Evolutionary conservation across 2,888 invertebrate genomes (phyloP).

Genomic region (Plebejus melissa): DNA sequence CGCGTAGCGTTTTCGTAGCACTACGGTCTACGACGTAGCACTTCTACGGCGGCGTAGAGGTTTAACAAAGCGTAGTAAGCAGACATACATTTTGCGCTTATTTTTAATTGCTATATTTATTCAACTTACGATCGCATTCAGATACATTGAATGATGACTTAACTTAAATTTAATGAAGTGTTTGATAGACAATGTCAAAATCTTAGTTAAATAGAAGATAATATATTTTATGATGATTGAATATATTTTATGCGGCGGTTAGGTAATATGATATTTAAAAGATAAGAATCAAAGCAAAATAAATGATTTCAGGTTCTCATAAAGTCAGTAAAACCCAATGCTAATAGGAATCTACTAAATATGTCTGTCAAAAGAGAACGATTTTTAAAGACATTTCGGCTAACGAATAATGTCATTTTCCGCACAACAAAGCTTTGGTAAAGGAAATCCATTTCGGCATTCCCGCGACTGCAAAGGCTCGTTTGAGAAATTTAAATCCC

Average conservation of each 20-base stretch:
- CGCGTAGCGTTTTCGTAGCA: neutral
- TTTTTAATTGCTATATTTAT: too few relatives aligned
- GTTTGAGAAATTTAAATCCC: slow-evolving; percentile 7
- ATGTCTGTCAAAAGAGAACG: slow-evolving; percentile 3
- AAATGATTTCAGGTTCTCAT: neutral
- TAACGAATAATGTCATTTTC: slow-evolving; percentile 15
- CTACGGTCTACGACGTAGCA: neutral
- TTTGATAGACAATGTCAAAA: too few relatives aligned
- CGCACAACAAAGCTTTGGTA: slow-evolving; percentile 8
- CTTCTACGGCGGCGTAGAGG: neutral
- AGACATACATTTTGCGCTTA: too few relatives aligned
- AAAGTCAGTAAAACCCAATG: neutral
- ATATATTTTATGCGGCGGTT: too few relatives aligned
- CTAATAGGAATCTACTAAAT: neutral
- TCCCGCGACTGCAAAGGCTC: neutral
- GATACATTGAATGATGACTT: too few relatives aligned
- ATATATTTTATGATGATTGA: too few relatives aligned
- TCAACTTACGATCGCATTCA: too few relatives aligned
- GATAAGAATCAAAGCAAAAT: neutral
- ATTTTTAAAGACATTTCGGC: slow-evolving; percentile 4
- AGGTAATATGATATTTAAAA: neutral
- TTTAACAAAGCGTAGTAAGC: neutral
- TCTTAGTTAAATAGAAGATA: too few relatives aligned
- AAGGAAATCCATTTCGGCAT: neutral
- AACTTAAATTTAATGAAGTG: too few relatives aligned